Conservation (phyloP, 2,888 invertebrate genomes). For the Xestia xanthographa region DNA sequence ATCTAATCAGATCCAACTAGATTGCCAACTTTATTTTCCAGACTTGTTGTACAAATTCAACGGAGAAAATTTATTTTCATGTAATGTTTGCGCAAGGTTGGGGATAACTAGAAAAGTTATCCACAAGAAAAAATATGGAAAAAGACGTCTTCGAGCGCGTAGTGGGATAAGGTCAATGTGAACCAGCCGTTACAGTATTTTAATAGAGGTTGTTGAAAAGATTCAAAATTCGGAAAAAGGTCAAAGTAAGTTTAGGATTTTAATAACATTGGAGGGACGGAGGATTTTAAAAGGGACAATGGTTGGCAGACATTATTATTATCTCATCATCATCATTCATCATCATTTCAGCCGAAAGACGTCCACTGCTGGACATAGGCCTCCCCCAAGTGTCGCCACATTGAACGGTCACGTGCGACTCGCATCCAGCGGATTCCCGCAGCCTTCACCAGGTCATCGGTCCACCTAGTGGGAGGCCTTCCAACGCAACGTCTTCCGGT, state of each 20-base stretch:
- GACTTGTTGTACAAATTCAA: constrained; percentile 60
- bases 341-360: too few species aligned
- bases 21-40: constrained; percentile 58
- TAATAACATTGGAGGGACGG: background rate
- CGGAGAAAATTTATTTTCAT: constrained; percentile 48
- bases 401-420: too few species aligned
- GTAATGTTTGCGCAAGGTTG: constrained; percentile 62
- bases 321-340: too few species aligned
- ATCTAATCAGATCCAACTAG: background rate
- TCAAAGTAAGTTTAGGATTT: constrained; percentile 11
- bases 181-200: constrained; percentile 50
- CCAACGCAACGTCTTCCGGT: too few species aligned
- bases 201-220: constrained; percentile 44
- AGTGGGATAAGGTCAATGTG: constrained; percentile 39
- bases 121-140: constrained; percentile 51
- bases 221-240: constrained; percentile 24
- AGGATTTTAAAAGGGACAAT: constrained; percentile 13
- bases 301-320: background rate
- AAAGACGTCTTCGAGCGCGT: constrained; percentile 36
- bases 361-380: too few species aligned
- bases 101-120: constrained; percentile 68
- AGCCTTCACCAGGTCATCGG: too few species aligned
- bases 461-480: too few species aligned
- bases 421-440: too few species aligned
- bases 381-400: too few species aligned